These are phyloP conservation scores for Caiman crocodilus DNA, from an alignment of 2,797 vertebrate species.

Conservation along the genomic window DNA sequence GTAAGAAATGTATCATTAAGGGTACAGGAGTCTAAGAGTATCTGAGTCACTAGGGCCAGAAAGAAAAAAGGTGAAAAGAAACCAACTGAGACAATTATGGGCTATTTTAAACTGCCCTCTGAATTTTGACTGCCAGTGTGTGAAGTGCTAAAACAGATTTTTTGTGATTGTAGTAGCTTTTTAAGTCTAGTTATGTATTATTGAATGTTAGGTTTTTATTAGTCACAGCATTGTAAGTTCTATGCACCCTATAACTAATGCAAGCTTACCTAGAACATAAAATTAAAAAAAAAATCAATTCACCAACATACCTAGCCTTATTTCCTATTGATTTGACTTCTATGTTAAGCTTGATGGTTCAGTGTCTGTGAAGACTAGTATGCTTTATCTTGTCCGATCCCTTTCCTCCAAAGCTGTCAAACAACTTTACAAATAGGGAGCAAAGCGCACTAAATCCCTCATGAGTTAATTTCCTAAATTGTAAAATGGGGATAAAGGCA, in stretches of 20 bases:
- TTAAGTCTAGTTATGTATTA: not conserved
- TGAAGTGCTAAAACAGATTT: constrained; percentile 17
- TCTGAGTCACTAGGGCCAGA: not conserved
- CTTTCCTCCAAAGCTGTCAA: not conserved
- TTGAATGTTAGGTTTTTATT: not conserved
- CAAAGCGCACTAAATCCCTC: fast-evolving
- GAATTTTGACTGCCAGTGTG: not conserved
- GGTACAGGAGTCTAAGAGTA: not conserved
- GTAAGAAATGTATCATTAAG: fast-evolving
- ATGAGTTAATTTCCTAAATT: not conserved
- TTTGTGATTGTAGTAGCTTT: not conserved
- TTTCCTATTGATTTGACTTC: constrained; percentile 4
- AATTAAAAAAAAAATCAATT: not conserved
- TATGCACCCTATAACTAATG: not conserved
- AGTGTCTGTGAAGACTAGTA: not conserved
- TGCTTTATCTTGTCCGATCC: not conserved
- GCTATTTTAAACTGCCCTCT: not conserved
- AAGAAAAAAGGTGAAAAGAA: too few species aligned
- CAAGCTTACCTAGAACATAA: constrained; percentile 6
- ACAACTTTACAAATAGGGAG: not conserved
- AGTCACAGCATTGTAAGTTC: not conserved
- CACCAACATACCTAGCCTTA: not conserved
- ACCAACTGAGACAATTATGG: not conserved
- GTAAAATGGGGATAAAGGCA: not conserved
- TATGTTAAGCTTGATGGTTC: not conserved